phyloP scores from a whole-genome alignment of 2,797 vertebrate species.

The Astyanax mexicanus region DNA sequence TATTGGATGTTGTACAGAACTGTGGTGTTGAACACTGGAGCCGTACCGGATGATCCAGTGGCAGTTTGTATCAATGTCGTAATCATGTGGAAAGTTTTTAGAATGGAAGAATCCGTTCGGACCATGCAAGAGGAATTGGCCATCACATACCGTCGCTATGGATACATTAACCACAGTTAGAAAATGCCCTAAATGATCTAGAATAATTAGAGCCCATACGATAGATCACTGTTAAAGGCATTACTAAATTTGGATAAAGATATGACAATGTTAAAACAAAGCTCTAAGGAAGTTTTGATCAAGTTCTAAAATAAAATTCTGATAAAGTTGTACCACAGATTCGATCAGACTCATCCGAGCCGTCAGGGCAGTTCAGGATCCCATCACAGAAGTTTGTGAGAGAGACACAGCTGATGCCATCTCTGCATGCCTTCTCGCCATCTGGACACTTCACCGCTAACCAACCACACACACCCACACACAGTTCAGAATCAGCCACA shows the following conservation, averaged over 20 bases:
- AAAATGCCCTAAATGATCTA: neutral
- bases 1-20: no score
- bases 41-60: slow-evolving; percentile 89
- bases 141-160: slow-evolving; percentile 87
- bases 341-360: slow-evolving; percentile 82
- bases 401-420: slow-evolving; percentile 73
- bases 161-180: slow-evolving; percentile 54
- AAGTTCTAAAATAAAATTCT: no score
- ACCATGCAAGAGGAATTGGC: slow-evolving; percentile 84
- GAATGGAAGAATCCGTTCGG: slow-evolving; percentile 84
- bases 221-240: neutral
- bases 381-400: slow-evolving; percentile 85
- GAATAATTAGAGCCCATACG: neutral
- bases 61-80: slow-evolving; percentile 74
- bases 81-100: slow-evolving; percentile 72
- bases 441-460: slow-evolving; percentile 73
- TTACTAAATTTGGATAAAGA: no score
- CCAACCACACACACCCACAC: slow-evolving; percentile 34
- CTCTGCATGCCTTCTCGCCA: slow-evolving; percentile 73
- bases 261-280: no score
- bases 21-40: neutral
- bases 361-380: slow-evolving; percentile 80
- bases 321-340: slow-evolving; percentile 83
- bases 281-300: no score
- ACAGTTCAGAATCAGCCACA: neutral